phyloP scores from a whole-genome alignment of 2,888 invertebrate genomes.

The Tipula unca region DNA sequence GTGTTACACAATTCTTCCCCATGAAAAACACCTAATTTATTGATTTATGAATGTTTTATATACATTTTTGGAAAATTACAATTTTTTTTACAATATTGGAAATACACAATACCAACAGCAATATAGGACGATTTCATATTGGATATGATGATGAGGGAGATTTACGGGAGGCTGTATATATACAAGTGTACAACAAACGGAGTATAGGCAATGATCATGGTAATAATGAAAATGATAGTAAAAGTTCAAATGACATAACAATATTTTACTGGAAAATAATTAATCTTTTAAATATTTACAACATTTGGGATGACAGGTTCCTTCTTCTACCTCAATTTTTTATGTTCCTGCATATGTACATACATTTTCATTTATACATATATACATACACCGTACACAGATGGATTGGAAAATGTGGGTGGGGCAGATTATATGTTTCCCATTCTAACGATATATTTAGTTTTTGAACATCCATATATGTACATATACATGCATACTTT shows the following conservation, averaged over 20 bases:
- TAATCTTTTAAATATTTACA: not conserved
- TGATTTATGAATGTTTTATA: not conserved
- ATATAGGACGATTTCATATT: not conserved
- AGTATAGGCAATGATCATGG: not conserved
- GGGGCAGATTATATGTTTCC: too few species aligned
- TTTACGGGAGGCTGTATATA: not conserved
- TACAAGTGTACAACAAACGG: not conserved
- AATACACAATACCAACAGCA: not conserved
- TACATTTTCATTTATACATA: too few species aligned
- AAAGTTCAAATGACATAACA: constrained; percentile 1
- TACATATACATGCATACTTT: too few species aligned
- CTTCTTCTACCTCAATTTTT: not conserved
- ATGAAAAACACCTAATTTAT: not conserved
- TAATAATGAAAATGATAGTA: not conserved
- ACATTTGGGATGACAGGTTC: not conserved
- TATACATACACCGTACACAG: too few species aligned
- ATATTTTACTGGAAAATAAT: not conserved
- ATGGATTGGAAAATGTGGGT: too few species aligned
- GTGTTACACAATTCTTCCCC: not conserved
- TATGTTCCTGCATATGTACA: not conserved
- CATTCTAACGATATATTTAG: too few species aligned
- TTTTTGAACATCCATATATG: too few species aligned
- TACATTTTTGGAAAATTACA: not conserved
- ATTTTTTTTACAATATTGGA: not conserved
- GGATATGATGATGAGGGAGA: not conserved